These are phyloP conservation scores for Dendropsophus ebraccatus DNA, from an alignment of 2,113 vertebrate species.

Conservation along the genomic window DNA sequence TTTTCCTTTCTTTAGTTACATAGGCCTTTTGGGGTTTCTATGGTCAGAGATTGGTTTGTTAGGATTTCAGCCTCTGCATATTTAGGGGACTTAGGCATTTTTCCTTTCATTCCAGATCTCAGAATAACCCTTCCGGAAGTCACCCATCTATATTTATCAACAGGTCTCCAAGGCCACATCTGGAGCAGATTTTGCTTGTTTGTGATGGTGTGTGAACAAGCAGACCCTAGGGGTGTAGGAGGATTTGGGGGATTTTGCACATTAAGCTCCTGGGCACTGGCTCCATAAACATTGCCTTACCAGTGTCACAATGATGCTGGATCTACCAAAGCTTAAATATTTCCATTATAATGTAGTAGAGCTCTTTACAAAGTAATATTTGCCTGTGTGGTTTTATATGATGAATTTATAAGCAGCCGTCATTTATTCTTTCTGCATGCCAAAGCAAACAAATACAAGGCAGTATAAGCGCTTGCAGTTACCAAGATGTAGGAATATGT, in stretches of 20 bases:
- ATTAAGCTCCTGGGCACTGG: conserved; percentile 12
- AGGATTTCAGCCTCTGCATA: not conserved
- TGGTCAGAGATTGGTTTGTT: not conserved
- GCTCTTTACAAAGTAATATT: no score
- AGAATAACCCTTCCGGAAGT: conserved; percentile 22
- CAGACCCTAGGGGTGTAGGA: not conserved
- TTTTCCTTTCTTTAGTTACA: not conserved
- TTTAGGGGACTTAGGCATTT: not conserved
- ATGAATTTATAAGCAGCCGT: not conserved
- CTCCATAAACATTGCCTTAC: not conserved
- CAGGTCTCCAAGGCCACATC: conserved; percentile 32
- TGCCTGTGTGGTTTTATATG: not conserved
- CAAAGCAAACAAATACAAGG: no score
- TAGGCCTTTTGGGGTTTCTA: not conserved
- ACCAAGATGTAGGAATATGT: no score
- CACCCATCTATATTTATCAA: conserved; percentile 46
- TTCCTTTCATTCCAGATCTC: conserved; percentile 5
- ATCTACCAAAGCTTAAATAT: not conserved
- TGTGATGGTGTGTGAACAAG: conserved; percentile 25
- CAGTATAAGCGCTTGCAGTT: no score
- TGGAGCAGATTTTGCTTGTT: conserved; percentile 33
- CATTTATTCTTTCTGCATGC: not conserved
- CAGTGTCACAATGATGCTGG: not conserved
- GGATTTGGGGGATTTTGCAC: not conserved
- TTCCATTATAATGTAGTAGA: not conserved